Percentiles rank a stretch among this genome's conserved stretches.
phyloP scores from a whole-genome alignment of 2,113 vertebrate genomes.

The Panurus biarmicus region DNA sequence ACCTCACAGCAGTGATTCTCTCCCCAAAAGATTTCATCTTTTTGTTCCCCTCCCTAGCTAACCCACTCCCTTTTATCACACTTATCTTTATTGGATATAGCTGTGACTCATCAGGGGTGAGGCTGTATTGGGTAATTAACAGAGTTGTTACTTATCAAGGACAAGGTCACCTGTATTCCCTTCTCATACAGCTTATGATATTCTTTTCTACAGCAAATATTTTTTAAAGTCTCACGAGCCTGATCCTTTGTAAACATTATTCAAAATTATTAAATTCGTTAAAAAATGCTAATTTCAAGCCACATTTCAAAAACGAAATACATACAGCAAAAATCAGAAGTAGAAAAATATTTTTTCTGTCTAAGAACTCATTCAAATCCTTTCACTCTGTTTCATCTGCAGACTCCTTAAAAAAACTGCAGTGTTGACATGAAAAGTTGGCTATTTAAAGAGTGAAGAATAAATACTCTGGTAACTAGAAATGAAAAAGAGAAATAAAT shows the following conservation, averaged over 20 bases:
- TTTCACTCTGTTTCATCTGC: neutral
- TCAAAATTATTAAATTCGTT: neutral
- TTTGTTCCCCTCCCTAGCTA: neutral
- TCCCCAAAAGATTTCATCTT: too few species aligned
- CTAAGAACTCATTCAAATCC: neutral
- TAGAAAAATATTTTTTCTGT: neutral
- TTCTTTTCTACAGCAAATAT: neutral
- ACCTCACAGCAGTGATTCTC: neutral
- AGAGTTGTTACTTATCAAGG: neutral
- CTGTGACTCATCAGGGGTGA: neutral
- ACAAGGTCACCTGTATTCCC: neutral
- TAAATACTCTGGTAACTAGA: neutral
- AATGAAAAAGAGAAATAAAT: neutral
- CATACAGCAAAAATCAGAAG: neutral
- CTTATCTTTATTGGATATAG: neutral
- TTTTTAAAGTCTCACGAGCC: neutral
- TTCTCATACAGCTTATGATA: neutral
- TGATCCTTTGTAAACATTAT: neutral
- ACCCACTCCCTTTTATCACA: neutral
- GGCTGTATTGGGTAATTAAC: neutral
- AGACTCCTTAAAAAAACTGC: neutral
- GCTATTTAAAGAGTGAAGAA: neutral
- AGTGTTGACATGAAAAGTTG: neutral
- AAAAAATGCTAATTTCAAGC: neutral
- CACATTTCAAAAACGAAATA: neutral